phyloP scores from a whole-genome alignment of 2,888 invertebrate species.

The Tromatobia lineatoria region DNA sequence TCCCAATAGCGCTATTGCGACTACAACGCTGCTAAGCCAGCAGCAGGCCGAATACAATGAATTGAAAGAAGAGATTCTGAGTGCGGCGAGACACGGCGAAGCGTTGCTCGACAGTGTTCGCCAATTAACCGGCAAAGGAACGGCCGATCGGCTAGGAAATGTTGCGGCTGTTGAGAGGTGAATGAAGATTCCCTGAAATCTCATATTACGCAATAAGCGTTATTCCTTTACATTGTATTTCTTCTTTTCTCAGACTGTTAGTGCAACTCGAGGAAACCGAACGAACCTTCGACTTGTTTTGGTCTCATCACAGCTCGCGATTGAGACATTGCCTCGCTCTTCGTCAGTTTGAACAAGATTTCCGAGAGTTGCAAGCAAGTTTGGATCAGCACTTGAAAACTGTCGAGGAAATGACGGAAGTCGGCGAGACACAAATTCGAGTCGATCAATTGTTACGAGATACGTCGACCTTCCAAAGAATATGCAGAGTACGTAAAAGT shows the following conservation, averaged over 20 bases:
- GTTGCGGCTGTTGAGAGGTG: slow-evolving; percentile 97
- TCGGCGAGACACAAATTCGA: slow-evolving; percentile 94
- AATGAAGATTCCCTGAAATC: slow-evolving; percentile 60
- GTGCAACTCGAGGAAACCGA: slow-evolving; percentile 98
- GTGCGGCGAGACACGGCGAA: slow-evolving; percentile 96
- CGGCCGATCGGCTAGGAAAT: slow-evolving; percentile 92
- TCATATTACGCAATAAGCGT: not conserved
- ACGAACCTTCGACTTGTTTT: slow-evolving; percentile 97
- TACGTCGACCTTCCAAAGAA: slow-evolving; percentile 91
- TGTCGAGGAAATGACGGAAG: slow-evolving; percentile 94
- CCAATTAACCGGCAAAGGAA: slow-evolving; percentile 86
- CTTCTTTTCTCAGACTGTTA: slow-evolving; percentile 89
- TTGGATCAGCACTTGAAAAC: slow-evolving; percentile 93
- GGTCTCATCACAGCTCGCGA: slow-evolving; percentile 96
- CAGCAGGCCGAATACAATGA: slow-evolving; percentile 91
- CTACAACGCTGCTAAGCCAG: slow-evolving; percentile 93
- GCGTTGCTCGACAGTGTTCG: slow-evolving; percentile 92
- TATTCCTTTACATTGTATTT: not conserved
- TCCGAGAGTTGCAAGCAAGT: slow-evolving; percentile 94
- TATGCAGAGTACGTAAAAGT: slow-evolving; percentile 87
- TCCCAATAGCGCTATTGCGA: slow-evolving; percentile 97
- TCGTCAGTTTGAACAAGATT: slow-evolving; percentile 97
- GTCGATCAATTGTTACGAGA: slow-evolving; percentile 93
- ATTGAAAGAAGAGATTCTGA: slow-evolving; percentile 94
- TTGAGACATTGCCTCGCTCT: slow-evolving; percentile 96